Evolutionary conservation across 2,797 vertebrate species (phyloP).

Genomic region (Oophaga sylvatica): DNA sequence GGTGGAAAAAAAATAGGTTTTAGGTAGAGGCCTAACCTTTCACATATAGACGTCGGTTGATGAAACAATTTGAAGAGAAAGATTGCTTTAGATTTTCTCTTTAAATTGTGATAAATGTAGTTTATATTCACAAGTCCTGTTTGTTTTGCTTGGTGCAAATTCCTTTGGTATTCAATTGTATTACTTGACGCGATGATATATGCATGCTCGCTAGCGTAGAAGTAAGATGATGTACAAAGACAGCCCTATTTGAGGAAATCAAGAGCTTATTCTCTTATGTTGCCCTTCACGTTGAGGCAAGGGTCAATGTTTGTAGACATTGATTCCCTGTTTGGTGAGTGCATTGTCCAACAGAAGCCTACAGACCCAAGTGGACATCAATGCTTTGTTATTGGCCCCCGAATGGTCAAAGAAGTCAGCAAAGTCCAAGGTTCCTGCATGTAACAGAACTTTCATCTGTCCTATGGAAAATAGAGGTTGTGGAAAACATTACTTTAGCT

Average conservation of each 20-base stretch:
- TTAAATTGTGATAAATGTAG: slow-evolving; percentile 62
- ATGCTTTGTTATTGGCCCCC: background rate
- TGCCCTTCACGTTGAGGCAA: slow-evolving; percentile 15
- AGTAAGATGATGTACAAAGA: slow-evolving; percentile 32
- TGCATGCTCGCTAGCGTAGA: background rate
- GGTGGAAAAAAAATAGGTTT: slow-evolving; percentile 24
- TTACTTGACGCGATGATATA: slow-evolving; percentile 47
- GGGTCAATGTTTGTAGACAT: slow-evolving; percentile 29
- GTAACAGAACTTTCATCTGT: too few species aligned
- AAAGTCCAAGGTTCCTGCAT: too few species aligned
- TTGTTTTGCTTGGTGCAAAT: slow-evolving; percentile 23
- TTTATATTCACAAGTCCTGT: slow-evolving; percentile 55
- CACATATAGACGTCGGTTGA: slow-evolving; percentile 43
- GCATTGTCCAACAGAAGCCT: background rate
- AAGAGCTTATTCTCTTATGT: slow-evolving; percentile 10
- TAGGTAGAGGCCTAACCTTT: slow-evolving; percentile 40
- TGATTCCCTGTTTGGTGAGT: background rate
- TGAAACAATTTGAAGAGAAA: slow-evolving; percentile 55
- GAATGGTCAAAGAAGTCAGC: background rate
- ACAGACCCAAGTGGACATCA: background rate
- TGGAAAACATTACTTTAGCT: too few species aligned
- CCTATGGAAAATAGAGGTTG: too few species aligned
- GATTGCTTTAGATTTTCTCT: slow-evolving; percentile 53
- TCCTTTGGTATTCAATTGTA: slow-evolving; percentile 29
- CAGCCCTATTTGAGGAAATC: slow-evolving; percentile 25